A percentile compares a stretch with the other conserved stretches of the same genome.
phyloP scores from a whole-genome alignment of 2,797 vertebrate genomes.

The Tolypeutes matacus region DNA sequence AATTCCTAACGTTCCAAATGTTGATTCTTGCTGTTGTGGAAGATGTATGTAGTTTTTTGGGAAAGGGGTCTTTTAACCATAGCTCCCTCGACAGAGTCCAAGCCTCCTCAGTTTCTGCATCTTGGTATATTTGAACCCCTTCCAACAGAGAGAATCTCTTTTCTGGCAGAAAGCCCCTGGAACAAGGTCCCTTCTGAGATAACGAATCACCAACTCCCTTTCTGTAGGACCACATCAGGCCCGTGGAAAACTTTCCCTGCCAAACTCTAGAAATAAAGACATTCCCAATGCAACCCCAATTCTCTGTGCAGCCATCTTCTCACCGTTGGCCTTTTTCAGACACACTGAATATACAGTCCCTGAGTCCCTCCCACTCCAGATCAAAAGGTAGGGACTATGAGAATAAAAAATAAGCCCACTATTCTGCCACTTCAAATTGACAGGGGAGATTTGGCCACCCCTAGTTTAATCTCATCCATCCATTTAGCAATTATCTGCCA shows the following conservation, averaged over 20 bases:
- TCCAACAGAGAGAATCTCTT: background rate
- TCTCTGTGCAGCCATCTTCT: background rate
- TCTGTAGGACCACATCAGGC: background rate
- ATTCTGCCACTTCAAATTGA: background rate
- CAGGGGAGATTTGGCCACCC: background rate
- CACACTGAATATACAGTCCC: background rate
- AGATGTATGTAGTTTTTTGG: background rate
- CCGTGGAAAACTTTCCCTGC: background rate
- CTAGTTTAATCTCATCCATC: background rate
- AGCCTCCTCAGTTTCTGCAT: background rate
- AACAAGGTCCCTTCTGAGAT: background rate
- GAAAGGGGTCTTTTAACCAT: background rate
- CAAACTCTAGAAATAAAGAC: background rate
- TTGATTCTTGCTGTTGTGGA: background rate
- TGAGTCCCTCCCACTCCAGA: background rate
- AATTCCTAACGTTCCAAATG: background rate
- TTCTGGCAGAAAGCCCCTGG: background rate
- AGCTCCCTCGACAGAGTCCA: background rate
- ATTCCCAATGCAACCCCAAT: background rate
- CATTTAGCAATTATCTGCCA: background rate
- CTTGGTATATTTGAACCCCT: background rate
- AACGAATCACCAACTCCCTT: background rate
- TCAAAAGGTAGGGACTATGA: background rate
- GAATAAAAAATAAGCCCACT: background rate
- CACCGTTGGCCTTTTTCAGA: background rate